Percentiles rank a stretch among this genome's conserved stretches.
phyloP scores from a whole-genome alignment of 2,888 invertebrate genomes.

The Chrysina gloriosa region DNA sequence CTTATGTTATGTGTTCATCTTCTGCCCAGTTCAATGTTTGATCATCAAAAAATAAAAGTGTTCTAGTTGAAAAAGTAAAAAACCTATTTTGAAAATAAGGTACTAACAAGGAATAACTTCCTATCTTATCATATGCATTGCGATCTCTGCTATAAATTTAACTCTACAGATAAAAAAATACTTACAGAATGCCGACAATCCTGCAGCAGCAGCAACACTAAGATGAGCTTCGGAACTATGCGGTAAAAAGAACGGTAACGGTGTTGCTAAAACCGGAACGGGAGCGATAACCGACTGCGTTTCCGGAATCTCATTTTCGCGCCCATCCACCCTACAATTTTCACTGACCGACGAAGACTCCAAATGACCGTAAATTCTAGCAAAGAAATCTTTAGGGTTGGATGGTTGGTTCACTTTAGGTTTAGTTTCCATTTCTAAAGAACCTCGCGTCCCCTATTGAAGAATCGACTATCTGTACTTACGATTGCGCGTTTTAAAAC shows the following conservation, averaged over 20 bases:
- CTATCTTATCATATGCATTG: too few relatives aligned
- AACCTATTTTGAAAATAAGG: too few relatives aligned
- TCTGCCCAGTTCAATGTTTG: too few relatives aligned
- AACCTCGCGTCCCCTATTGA: neutral
- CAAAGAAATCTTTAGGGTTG: slow-evolving; percentile 84
- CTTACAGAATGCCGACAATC: slow-evolving; percentile 68
- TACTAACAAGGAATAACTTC: too few relatives aligned
- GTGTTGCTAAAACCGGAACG: slow-evolving; percentile 59
- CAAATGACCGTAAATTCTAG: slow-evolving; percentile 82
- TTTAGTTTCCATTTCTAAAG: slow-evolving; percentile 42
- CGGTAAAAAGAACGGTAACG: slow-evolving; percentile 61
- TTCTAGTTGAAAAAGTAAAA: too few relatives aligned
- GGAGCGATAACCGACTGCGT: slow-evolving; percentile 56
- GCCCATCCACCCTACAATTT: slow-evolving; percentile 50
- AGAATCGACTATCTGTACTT: neutral
- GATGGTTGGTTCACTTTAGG: slow-evolving; percentile 69
- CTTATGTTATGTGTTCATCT: too few relatives aligned
- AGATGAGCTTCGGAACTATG: slow-evolving; percentile 61
- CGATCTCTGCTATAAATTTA: too few relatives aligned
- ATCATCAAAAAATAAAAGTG: too few relatives aligned
- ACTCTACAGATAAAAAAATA: slow-evolving; percentile 45
- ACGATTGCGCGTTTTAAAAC: neutral
- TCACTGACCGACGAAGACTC: slow-evolving; percentile 61
- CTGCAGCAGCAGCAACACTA: slow-evolving; percentile 70
- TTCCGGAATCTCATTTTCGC: slow-evolving; percentile 48